A percentile compares a stretch with the other conserved stretches of the same genome.
Conservation (phyloP, 2,888 invertebrate genomes). For the Aromia moschata region DNA sequence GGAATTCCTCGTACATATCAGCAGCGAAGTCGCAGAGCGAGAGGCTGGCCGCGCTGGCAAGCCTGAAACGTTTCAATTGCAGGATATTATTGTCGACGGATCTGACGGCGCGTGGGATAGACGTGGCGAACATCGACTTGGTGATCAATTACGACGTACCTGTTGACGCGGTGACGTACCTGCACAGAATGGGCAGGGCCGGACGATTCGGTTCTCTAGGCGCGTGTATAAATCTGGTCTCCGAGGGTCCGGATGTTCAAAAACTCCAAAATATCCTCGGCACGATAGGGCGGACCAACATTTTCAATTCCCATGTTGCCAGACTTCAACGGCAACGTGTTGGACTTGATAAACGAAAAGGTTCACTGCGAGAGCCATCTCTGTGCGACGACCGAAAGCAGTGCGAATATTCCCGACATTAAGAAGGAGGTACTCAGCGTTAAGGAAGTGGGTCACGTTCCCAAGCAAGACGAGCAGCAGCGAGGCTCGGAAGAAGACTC, state of each 20-base stretch:
- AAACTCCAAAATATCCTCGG: slow-evolving; percentile 69
- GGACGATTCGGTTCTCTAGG: slow-evolving; percentile 93
- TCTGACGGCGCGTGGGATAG: slow-evolving; percentile 91
- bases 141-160: slow-evolving; percentile 94
- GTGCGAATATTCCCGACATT: no score
- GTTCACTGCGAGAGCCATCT: slow-evolving; percentile 47
- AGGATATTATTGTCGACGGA: slow-evolving; percentile 91
- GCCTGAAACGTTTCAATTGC: slow-evolving; percentile 81
- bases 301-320: slow-evolving; percentile 66
- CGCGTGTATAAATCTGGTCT: slow-evolving; percentile 77
- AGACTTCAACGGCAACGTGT: slow-evolving; percentile 46
- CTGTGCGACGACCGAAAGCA: no score
- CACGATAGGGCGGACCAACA: slow-evolving; percentile 66
- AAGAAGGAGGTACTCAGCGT: slow-evolving; percentile 10
- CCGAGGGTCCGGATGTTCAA: slow-evolving; percentile 71
- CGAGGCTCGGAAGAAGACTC: no score
- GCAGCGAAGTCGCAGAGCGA: slow-evolving; percentile 83
- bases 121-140: slow-evolving; percentile 91
- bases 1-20: slow-evolving; percentile 80
- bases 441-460: slow-evolving; percentile 2
- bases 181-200: slow-evolving; percentile 95
- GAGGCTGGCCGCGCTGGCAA: slow-evolving; percentile 78
- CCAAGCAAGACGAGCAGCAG: slow-evolving; percentile 17
- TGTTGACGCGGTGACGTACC: slow-evolving; percentile 79
- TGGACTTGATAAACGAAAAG: slow-evolving; percentile 54